phyloP scores from a whole-genome alignment of 2,797 vertebrate species.

The Alca torda region DNA sequence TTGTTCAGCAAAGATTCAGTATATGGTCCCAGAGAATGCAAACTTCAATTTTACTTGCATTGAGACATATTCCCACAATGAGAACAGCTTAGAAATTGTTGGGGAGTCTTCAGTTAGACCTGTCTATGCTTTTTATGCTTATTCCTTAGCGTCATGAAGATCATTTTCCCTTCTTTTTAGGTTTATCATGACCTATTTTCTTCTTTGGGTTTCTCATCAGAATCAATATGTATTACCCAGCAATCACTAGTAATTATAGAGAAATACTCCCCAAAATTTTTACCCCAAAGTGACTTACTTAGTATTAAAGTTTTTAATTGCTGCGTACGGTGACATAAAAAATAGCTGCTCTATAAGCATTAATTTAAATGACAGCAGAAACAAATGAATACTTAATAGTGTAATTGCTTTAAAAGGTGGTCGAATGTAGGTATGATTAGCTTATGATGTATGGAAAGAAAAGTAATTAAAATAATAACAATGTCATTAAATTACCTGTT shows the following conservation, averaged over 20 bases:
- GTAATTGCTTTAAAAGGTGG: background rate
- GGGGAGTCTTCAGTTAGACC: background rate
- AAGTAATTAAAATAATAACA: background rate
- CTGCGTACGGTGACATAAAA: background rate
- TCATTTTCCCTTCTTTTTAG: background rate
- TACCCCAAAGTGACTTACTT: background rate
- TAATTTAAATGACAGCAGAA: background rate
- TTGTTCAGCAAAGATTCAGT: background rate
- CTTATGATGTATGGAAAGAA: background rate
- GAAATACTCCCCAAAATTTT: background rate
- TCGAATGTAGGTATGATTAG: background rate
- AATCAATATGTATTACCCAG: background rate
- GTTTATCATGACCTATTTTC: background rate
- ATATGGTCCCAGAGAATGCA: background rate
- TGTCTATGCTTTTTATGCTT: background rate
- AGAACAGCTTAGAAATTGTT: background rate
- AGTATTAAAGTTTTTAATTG: background rate
- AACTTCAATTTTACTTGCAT: background rate
- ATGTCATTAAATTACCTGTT: background rate
- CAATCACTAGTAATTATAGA: background rate
- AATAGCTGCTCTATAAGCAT: background rate
- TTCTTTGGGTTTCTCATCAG: background rate
- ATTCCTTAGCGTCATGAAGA: background rate
- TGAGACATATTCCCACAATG: background rate
- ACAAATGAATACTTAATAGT: background rate